Percentiles rank a stretch among this genome's conserved stretches.
phyloP scores from a whole-genome alignment of 2,888 invertebrate species.

The Steinernema scapterisci region DNA sequence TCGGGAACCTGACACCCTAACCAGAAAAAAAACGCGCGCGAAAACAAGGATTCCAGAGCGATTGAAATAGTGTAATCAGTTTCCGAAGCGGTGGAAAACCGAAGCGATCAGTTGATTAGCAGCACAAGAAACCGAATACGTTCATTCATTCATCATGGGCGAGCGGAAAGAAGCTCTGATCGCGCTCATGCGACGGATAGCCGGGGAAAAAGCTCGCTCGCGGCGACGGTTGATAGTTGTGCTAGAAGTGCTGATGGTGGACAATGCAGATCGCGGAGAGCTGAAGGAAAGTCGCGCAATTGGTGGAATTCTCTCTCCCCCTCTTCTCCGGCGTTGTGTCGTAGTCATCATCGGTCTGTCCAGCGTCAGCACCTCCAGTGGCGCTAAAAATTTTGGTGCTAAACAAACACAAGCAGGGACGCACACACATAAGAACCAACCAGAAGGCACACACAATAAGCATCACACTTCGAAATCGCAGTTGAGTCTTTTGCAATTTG shows the following conservation, averaged over 20 bases:
- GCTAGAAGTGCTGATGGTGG: conserved; percentile 4
- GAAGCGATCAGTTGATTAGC: conserved; percentile 31
- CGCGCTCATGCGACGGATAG: conserved; percentile 22
- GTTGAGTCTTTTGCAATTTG: conserved; percentile 17
- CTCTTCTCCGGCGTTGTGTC: conserved; percentile 16
- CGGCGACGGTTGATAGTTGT: conserved; percentile 25
- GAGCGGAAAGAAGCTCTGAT: conserved; percentile 20
- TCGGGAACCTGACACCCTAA: background rate
- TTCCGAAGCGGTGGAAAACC: background rate
- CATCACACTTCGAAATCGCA: conserved; percentile 24
- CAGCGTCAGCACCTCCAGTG: conserved; percentile 30
- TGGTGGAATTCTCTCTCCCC: conserved; percentile 30
- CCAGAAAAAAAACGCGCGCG: background rate
- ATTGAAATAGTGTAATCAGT: background rate
- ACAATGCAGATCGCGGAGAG: conserved; percentile 31
- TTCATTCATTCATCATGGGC: conserved; percentile 28
- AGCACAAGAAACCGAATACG: conserved; percentile 18
- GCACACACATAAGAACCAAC: conserved; percentile 31
- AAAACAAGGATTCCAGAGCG: background rate
- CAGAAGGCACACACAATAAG: conserved; percentile 26
- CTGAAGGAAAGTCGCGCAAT: conserved; percentile 31
- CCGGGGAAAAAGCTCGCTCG: conserved; percentile 30
- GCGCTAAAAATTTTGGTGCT: conserved; percentile 31
- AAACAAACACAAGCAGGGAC: conserved; percentile 28
- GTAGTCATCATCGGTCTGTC: conserved; percentile 29